These are phyloP conservation scores for Eolophus roseicapilla DNA, from an alignment of 2,113 vertebrate species.

Conservation along the genomic window DNA sequence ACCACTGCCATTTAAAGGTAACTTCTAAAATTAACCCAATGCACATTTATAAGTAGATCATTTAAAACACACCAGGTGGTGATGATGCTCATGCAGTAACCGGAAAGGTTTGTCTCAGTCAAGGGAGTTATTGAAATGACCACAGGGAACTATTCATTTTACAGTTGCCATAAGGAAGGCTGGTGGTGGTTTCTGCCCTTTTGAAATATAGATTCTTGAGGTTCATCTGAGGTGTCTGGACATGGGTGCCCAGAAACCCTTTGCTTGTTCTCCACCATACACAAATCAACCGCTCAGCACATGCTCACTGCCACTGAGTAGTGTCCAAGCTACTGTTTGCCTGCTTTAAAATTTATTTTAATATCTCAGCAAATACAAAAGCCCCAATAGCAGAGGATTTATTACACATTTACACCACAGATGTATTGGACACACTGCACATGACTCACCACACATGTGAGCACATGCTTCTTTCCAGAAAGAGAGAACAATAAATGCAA, in stretches of 20 bases:
- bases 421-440: not conserved
- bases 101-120: not conserved
- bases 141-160: not conserved
- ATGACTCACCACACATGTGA: not conserved
- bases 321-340: not conserved
- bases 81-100: not conserved
- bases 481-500: not conserved
- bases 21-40: not conserved
- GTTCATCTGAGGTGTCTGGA: not conserved
- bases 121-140: not conserved
- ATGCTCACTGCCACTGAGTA: not conserved
- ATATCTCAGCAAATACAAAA: not conserved
- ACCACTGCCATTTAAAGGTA: not conserved
- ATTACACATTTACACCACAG: not conserved
- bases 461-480: not conserved
- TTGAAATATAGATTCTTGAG: not conserved
- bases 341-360: not conserved
- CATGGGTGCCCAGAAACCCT: not conserved
- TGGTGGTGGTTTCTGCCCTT: not conserved
- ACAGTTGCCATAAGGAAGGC: not conserved
- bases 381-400: not conserved
- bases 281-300: not conserved
- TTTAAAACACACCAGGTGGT: not conserved
- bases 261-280: not conserved
- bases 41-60: not conserved